Evolutionary conservation across 2,113 vertebrate genomes (phyloP), one percentile per base, ranked within the genome.

Genomic region (Syngnathus floridae): DNA sequence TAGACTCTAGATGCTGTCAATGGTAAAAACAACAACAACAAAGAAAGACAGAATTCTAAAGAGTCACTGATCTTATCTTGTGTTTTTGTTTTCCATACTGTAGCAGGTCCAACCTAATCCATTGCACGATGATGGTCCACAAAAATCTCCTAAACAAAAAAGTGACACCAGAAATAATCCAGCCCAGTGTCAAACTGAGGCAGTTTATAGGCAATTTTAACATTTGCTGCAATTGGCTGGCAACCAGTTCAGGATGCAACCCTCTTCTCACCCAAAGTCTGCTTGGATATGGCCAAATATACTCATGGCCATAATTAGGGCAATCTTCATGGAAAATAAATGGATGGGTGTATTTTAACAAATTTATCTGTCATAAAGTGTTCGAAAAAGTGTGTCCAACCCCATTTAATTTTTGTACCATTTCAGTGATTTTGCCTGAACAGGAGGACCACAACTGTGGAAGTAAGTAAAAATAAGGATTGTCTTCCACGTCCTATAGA

Each of bases 401-500:
- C 22, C 54, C 5, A n/a, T 37, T 38, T 19, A 10, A 38, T 59
- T 59, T 59, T 60, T 38, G n/a, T 61, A 13, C 21, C 38, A 14
- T 35, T 74, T 17, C 85, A 98, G 96, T 95, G 69, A 93, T 96
- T 83, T 86, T 94, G 70, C 90, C 94, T 4, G 94, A 94, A 74
- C 87, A 93, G 45, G 93, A 95, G 37, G 93, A 84, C 63, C 75
- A 88, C 0, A 82, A 87, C 84, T 98, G 96, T 85, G 93, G 88
- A 92, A 92, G 96, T 97, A 90, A 89, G 88, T 81, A 11, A 63
- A 70, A 69, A 61, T 35, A 72, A 60, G 1, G 1, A 9, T 40
- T 19, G 10, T 62, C 61, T 64, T 51, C 64, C n/a, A 7, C 22
- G 43, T 60, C 17, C 17, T 59, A n/a, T 14, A n/a, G 45, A 65